phyloP scores from a whole-genome alignment of 2,113 vertebrate genomes.

The Vulpes lagopus region DNA sequence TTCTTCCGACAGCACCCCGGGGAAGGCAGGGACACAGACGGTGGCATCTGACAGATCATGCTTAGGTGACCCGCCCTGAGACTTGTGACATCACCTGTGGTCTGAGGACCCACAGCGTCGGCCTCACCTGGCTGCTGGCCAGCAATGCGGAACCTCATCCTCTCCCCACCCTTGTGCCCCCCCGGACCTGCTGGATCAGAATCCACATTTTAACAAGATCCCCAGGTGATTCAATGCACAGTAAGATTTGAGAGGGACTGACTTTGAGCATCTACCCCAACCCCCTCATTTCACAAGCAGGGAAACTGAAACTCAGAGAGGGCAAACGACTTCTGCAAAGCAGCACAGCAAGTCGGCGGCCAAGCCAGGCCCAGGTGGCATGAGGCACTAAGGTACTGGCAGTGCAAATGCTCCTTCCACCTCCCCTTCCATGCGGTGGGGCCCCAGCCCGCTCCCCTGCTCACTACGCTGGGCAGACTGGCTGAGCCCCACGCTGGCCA shows the following conservation, averaged over 20 bases:
- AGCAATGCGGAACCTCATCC: background rate
- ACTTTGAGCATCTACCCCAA: background rate
- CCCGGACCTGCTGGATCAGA: background rate
- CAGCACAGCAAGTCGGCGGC: background rate
- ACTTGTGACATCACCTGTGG: background rate
- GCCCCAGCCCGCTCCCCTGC: background rate
- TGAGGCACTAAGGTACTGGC: background rate
- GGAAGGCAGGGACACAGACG: rapidly evolving
- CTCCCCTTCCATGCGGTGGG: rapidly evolving
- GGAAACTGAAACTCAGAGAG: background rate
- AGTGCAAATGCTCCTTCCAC: background rate
- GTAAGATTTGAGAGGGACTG: background rate
- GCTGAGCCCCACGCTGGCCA: background rate
- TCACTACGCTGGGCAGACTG: no score
- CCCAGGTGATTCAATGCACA: background rate
- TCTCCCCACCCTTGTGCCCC: rapidly evolving
- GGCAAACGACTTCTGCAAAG: background rate
- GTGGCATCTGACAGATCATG: background rate
- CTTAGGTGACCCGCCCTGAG: background rate
- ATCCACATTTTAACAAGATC: background rate
- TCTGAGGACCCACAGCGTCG: background rate
- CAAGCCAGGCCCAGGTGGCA: background rate
- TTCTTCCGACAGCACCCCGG: background rate
- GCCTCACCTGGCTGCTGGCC: rapidly evolving
- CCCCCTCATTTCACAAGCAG: background rate